Conservation (phyloP, 2,888 invertebrate genomes). For the Eupelmus urozonus region DNA sequence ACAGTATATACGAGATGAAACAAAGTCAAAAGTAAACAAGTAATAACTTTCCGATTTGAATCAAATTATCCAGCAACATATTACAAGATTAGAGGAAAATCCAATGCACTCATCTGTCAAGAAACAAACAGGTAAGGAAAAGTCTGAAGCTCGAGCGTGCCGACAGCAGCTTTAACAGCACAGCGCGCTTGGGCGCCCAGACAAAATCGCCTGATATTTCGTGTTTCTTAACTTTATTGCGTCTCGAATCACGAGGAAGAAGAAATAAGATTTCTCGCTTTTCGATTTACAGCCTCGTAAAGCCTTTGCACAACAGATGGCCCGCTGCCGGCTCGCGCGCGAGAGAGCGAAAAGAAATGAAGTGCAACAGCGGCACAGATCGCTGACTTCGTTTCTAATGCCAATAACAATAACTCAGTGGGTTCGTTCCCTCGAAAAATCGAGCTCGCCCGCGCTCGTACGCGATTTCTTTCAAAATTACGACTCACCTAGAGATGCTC, state of each 20-base stretch:
- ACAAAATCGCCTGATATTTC: conserved; percentile 30
- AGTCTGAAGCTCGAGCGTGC: background rate
- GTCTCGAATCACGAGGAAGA: conserved; percentile 48
- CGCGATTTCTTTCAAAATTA: conserved; percentile 48
- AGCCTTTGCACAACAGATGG: conserved; percentile 57
- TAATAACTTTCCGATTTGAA: no score
- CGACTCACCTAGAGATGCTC: conserved; percentile 34
- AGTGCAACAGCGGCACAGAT: conserved; percentile 44
- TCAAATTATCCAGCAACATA: background rate
- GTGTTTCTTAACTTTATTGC: conserved; percentile 39
- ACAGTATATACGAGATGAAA: no score
- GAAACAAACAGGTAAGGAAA: background rate
- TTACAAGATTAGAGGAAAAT: background rate
- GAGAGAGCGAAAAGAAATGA: conserved; percentile 24
- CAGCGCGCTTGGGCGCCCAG: background rate
- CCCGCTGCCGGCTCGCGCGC: background rate
- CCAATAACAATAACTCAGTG: conserved; percentile 59
- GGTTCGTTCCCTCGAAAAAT: conserved; percentile 22
- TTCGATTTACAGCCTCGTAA: conserved; percentile 58
- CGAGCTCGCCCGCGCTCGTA: conserved; percentile 2
- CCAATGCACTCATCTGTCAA: background rate
- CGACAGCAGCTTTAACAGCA: background rate
- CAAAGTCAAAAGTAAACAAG: no score
- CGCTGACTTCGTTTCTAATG: conserved; percentile 52
- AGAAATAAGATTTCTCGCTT: conserved; percentile 53